A percentile compares a stretch with the other conserved stretches of the same genome.
Conservation (phyloP, 2,797 vertebrate species). For the Hoplostethus mediterraneus region DNA sequence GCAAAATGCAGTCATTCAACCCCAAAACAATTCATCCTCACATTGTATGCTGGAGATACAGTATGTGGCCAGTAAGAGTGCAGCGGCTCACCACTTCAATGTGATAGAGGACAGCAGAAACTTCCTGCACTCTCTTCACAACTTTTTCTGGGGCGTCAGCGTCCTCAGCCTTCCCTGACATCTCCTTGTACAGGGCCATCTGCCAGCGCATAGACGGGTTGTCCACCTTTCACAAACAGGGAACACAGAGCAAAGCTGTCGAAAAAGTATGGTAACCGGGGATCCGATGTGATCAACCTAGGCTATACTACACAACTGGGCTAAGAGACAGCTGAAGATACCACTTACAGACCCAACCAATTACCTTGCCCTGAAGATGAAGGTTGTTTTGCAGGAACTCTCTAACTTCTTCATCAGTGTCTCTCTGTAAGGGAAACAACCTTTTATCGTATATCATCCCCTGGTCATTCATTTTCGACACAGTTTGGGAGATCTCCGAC, state of each 20-base stretch:
- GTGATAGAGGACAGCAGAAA: conserved; percentile 94
- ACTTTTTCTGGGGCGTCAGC: conserved; percentile 91
- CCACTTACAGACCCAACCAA: neutral
- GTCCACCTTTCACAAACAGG: conserved; percentile 85
- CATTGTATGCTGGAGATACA: too few relatives aligned
- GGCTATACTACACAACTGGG: neutral
- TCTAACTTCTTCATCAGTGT: conserved; percentile 95
- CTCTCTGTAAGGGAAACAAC: conserved; percentile 85
- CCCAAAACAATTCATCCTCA: too few relatives aligned
- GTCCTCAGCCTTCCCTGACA: conserved; percentile 93
- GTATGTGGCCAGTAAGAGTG: neutral
- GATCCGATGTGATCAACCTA: neutral
- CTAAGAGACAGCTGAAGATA: neutral
- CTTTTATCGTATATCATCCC: conserved; percentile 11
- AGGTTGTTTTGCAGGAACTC: conserved; percentile 94
- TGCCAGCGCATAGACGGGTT: conserved; percentile 95
- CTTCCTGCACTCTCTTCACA: conserved; percentile 94
- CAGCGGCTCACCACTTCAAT: conserved; percentile 88
- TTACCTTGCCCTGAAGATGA: conserved; percentile 94
- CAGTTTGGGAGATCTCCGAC: neutral
- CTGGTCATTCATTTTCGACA: neutral
- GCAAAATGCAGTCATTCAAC: too few relatives aligned
- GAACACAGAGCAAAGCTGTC: conserved; percentile 11
- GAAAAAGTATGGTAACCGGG: neutral
- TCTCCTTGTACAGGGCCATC: conserved; percentile 92